phyloP scores from a whole-genome alignment of 2,888 invertebrate species.

The Atethmia centrago region DNA sequence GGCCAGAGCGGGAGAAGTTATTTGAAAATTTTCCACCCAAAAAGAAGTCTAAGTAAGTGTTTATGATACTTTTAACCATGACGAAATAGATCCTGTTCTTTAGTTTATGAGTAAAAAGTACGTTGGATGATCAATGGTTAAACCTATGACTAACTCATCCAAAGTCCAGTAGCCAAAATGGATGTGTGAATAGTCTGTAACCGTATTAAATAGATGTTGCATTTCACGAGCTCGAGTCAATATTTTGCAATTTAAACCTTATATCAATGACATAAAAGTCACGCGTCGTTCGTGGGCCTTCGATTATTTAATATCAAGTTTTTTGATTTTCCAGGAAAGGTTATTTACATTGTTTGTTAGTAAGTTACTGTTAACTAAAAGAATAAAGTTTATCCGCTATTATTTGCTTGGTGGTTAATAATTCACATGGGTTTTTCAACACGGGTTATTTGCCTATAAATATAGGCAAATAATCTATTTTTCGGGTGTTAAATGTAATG shows the following conservation, averaged over 20 bases:
- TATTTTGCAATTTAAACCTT: slow-evolving; percentile 1
- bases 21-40: too few species aligned
- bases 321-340: background rate
- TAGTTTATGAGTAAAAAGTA: too few species aligned
- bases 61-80: background rate
- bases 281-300: background rate
- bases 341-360: slow-evolving; percentile 15
- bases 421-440: background rate
- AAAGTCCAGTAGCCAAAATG: background rate
- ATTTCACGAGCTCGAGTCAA: background rate
- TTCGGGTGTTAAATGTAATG: background rate
- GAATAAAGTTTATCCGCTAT: background rate
- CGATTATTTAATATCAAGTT: too few species aligned
- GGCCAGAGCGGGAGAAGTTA: too few species aligned
- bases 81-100: background rate
- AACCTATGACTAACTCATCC: background rate
- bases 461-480: background rate
- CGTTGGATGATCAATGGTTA: background rate
- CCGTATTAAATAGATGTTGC: background rate
- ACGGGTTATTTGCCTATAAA: too few species aligned
- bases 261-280: background rate
- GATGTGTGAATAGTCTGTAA: slow-evolving; percentile 1
- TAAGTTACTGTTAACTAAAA: slow-evolving; percentile 6
- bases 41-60: too few species aligned
- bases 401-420: slow-evolving; percentile 1